Evolutionary conservation across 2,888 invertebrate genomes (phyloP), one percentile per base, ranked within the genome.

Genomic region (Erpobdella octoculata): DNA sequence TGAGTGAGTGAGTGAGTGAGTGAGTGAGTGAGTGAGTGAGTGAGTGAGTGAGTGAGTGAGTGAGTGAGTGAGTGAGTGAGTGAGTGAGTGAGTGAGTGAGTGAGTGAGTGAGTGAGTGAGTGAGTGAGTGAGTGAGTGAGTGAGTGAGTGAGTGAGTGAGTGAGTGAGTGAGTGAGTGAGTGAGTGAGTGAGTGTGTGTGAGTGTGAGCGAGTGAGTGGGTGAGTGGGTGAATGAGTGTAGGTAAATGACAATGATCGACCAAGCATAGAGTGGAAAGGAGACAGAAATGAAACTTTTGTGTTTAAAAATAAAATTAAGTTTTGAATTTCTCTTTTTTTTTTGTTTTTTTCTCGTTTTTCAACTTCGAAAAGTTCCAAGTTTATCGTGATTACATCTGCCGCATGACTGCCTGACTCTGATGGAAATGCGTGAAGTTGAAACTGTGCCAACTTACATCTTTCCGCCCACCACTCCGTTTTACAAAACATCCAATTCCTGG

Each of bases 141-240:
- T 12, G 61, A 37, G 59, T 12, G 61, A 21, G 61, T 2, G 69
- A 35, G 33, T 28, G 69, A n/a, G 58, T 58, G 69, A n/a, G 69
- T 53, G 4, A 18, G 48, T 28, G 69, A 28, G 69, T 25, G 69
- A 35, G 71, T 18, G 65, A 18, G 37, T 35, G 71, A n/a, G 65
- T 33, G 71, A 31, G 71, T 33, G 71, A 67, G 65, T 15, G 71
- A 67, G 71, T 31, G 71, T 28, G 65, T 18, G 71, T 62, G 41
- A 36, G 67, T 35, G 67, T 41, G 67, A 66, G 67, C 25, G 67
- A 66, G 67, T 41, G 68, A 48, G 48, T 48, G 71, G 67, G 66
- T 41, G 65, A 66, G 66, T 48, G 71, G 66, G 71, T 33, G 71
- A 46, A 48, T 46, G 48, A 36, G 66, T 31, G 36, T 71, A 31